Conservation (phyloP, 2,113 vertebrate species). For the Sphyrna mokarran region DNA sequence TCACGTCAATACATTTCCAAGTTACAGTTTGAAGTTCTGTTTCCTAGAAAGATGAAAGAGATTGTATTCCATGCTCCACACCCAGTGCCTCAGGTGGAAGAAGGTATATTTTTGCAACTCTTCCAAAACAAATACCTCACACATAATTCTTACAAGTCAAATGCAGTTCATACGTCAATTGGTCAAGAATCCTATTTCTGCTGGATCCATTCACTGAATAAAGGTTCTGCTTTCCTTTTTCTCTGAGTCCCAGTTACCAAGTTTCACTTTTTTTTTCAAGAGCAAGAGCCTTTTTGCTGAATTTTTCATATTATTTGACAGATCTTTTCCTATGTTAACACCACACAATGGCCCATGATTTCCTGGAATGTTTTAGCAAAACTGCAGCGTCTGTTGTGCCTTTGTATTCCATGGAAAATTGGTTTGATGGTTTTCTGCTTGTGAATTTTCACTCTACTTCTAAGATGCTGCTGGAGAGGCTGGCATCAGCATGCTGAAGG, state of each 20-base stretch:
- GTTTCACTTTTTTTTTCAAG: not conserved
- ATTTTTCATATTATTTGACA: not conserved
- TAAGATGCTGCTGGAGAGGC: too few species aligned
- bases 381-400: not conserved
- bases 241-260: not conserved
- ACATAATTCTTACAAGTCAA: not conserved
- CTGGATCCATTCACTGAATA: not conserved
- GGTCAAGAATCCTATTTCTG: not conserved
- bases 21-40: not conserved
- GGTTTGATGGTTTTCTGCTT: not conserved
- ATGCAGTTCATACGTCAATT: not conserved
- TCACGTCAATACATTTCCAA: not conserved
- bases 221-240: not conserved
- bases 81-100: not conserved
- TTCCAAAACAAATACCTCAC: not conserved
- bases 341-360: not conserved
- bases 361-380: not conserved
- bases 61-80: not conserved
- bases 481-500: too few species aligned
- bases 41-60: constrained; percentile 15
- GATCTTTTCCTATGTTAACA: not conserved
- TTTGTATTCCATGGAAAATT: not conserved
- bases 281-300: not conserved
- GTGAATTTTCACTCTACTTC: not conserved
- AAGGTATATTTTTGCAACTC: not conserved